Conservation (phyloP, 2,888 invertebrate species). For the Stenichneumon culpator region DNA sequence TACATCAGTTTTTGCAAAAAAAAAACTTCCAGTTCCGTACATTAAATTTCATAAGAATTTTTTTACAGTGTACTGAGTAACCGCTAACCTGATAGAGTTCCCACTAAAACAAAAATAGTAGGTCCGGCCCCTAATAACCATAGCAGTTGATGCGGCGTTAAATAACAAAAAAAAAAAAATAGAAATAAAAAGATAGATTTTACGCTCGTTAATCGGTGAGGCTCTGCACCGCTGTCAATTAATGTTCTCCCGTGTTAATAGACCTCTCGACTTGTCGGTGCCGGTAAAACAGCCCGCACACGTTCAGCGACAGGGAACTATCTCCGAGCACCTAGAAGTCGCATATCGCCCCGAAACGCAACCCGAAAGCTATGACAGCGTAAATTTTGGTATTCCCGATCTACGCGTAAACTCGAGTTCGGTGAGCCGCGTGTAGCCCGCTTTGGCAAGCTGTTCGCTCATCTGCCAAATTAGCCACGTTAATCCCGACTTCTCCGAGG, state of each 20-base stretch:
- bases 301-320: neutral
- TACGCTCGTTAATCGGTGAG: neutral
- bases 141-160: no score
- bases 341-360: neutral
- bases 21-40: no score
- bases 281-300: neutral
- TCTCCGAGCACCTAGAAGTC: neutral
- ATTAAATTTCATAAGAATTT: no score
- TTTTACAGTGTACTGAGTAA: no score
- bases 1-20: no score
- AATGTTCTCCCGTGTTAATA: neutral
- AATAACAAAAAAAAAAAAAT: no score
- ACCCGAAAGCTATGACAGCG: constrained; percentile 1
- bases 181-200: neutral
- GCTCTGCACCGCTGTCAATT: neutral
- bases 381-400: neutral
- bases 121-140: no score
- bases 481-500: constrained; percentile 71
- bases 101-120: no score
- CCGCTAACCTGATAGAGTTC: no score
- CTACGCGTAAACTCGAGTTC: neutral
- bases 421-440: neutral
- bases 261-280: neutral
- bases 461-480: constrained; percentile 74
- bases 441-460: constrained; percentile 64